Percentiles rank a stretch among this genome's conserved stretches.
phyloP scores from a whole-genome alignment of 2,888 invertebrate species.

The Dicranocentrus wangi region DNA sequence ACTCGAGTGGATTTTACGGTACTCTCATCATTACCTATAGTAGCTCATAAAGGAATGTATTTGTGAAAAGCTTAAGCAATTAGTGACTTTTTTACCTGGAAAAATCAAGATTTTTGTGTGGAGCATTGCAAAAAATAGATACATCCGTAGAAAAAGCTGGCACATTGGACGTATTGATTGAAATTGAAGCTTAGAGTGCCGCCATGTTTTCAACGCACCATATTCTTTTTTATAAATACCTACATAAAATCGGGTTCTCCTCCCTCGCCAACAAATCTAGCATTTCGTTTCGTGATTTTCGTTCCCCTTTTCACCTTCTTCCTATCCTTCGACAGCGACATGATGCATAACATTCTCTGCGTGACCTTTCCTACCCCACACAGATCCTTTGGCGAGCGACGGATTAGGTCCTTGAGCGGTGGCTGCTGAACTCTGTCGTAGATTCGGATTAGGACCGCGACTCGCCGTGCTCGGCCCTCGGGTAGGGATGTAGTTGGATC shows the following conservation, averaged over 20 bases:
- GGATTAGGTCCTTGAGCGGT: slow-evolving; percentile 81
- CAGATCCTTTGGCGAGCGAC: slow-evolving; percentile 65
- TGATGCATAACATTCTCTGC: slow-evolving; percentile 60
- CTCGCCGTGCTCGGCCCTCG: slow-evolving; percentile 75
- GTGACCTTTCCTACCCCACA: slow-evolving; percentile 64
- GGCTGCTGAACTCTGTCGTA: slow-evolving; percentile 87
- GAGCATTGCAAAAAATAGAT: slow-evolving; percentile 10
- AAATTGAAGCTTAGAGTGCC: slow-evolving; percentile 27
- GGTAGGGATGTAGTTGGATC: slow-evolving; percentile 68
- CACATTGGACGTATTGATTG: slow-evolving; percentile 40
- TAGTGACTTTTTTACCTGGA: no score
- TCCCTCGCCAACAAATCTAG: no score
- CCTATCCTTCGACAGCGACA: slow-evolving; percentile 66
- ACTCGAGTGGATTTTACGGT: slow-evolving; percentile 9
- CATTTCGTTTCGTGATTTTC: no score
- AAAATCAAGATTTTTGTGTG: no score
- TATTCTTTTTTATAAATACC: no score
- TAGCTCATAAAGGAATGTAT: no score
- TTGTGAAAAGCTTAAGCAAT: slow-evolving; percentile 1
- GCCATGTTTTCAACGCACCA: no score
- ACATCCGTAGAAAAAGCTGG: slow-evolving; percentile 36
- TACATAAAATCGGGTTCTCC: no score
- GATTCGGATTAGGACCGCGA: slow-evolving; percentile 82
- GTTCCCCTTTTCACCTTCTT: background rate
- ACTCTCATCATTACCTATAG: background rate